Conservation (phyloP, 30 jellyfish, hydroid and myxozoan species). For the Pseudorhiza aurosa region DNA sequence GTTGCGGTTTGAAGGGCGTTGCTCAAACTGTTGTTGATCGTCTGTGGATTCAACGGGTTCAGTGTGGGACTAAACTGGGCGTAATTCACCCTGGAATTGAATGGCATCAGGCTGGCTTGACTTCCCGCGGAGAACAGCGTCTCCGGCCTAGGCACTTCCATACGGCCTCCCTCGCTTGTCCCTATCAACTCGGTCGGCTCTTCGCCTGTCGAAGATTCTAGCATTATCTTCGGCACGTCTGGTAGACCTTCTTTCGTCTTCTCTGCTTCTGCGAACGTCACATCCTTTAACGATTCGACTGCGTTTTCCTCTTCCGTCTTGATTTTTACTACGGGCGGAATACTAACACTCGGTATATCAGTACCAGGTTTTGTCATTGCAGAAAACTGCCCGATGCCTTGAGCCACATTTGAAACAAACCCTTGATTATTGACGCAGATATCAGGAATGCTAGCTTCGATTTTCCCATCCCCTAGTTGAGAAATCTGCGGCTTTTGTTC, state of each 20-base stretch:
- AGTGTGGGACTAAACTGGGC: constrained; percentile 91
- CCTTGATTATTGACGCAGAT: not conserved
- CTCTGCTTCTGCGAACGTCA: constrained; percentile 66
- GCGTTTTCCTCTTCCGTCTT: constrained; percentile 73
- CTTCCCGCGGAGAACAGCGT: constrained; percentile 33
- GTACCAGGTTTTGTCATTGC: not conserved
- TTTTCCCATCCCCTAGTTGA: constrained; percentile 4
- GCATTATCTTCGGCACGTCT: constrained; percentile 64
- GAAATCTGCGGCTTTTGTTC: constrained; percentile 25
- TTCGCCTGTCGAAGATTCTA: constrained; percentile 44
- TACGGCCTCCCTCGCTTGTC: constrained; percentile 2
- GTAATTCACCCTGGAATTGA: constrained; percentile 38
- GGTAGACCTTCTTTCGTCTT: constrained; percentile 37
- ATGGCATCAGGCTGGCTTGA: constrained; percentile 57
- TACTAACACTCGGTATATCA: not conserved
- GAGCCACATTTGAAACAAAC: not conserved
- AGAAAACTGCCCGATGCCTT: not conserved
- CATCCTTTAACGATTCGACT: constrained; percentile 82
- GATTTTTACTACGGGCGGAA: constrained; percentile 12
- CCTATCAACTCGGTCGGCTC: constrained; percentile 37
- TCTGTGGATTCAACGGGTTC: constrained; percentile 67
- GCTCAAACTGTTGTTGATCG: constrained; percentile 75
- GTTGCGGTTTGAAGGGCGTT: constrained; percentile 58
- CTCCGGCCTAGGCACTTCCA: constrained; percentile 48
- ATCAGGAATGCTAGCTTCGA: not conserved